Conservation (phyloP, 1,140 invertebrate species). For the Polyergus mexicanus region DNA sequence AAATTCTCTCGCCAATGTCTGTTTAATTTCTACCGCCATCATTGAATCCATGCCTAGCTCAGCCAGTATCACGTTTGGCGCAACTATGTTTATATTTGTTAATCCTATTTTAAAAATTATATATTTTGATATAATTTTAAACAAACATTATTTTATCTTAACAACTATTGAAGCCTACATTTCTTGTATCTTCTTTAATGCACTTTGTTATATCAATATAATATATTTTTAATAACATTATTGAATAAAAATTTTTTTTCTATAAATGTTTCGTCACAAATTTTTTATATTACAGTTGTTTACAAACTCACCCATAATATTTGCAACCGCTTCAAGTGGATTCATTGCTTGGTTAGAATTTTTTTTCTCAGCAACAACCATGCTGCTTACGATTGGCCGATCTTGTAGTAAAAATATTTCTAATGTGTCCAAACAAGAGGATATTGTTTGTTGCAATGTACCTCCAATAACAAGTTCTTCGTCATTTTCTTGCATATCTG, state of each 20-base stretch:
- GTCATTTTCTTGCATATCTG: constrained; percentile 90
- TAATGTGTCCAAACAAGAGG: constrained; percentile 87
- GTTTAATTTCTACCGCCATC: constrained; percentile 94
- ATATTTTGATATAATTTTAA: neutral
- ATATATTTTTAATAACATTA: too few species aligned
- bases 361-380: constrained; percentile 52
- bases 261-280: too few species aligned
- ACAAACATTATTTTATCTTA: too few species aligned
- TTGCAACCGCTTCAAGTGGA: constrained; percentile 79
- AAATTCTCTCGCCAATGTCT: constrained; percentile 91
- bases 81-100: constrained; percentile 87
- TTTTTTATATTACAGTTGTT: too few species aligned
- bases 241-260: too few species aligned
- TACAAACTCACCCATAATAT: neutral
- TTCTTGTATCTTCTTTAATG: too few species aligned
- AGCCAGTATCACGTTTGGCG: constrained; percentile 89
- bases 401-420: constrained; percentile 88
- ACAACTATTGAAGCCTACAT: too few species aligned
- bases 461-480: constrained; percentile 88
- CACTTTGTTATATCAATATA: too few species aligned
- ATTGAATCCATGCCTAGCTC: constrained; percentile 94
- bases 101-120: constrained; percentile 76
- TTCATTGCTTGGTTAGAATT: constrained; percentile 73
- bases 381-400: constrained; percentile 73
- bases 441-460: constrained; percentile 90